Evolutionary conservation across 2,888 invertebrate species (phyloP).

Genomic region (Yponomeuta plumbellus): DNA sequence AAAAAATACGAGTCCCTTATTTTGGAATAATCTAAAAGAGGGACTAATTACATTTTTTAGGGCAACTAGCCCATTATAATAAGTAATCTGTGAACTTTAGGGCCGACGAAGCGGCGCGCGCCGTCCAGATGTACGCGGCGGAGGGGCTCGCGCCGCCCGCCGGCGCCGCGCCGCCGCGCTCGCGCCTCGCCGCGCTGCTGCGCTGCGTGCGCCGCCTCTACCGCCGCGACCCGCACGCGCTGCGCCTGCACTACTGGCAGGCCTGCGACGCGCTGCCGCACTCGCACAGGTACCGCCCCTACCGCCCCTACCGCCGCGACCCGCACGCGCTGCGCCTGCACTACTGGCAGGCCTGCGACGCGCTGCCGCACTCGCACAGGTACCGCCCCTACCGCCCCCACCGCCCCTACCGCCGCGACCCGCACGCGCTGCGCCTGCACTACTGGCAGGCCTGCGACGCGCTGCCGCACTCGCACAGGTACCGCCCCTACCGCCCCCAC

Average conservation of each 20-base stretch:
- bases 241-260: conserved; percentile 91
- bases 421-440: conserved; percentile 49
- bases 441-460: conserved; percentile 85
- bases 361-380: conserved; percentile 48
- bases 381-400: conserved; percentile 42
- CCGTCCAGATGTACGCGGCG: conserved; percentile 82
- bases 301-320: conserved; percentile 84
- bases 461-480: conserved; percentile 48
- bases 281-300: conserved; percentile 38
- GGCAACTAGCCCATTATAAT: too few relatives aligned
- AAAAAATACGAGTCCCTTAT: too few relatives aligned
- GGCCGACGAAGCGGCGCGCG: conserved; percentile 92
- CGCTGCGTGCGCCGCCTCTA: conserved; percentile 87
- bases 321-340: conserved; percentile 84
- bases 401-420: conserved; percentile 83
- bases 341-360: conserved; percentile 86
- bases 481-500: too few relatives aligned
- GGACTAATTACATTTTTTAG: too few relatives aligned
- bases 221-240: conserved; percentile 82
- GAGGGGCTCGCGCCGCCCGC: conserved; percentile 88
- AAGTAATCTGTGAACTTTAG: conserved; percentile 37
- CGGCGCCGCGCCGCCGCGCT: conserved; percentile 58
- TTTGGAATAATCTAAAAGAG: too few relatives aligned
- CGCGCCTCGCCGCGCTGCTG: conserved; percentile 90
- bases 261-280: conserved; percentile 68